These are phyloP conservation scores for Augochlora pura DNA, from an alignment of 1,140 invertebrate species.

Conservation along the genomic window DNA sequence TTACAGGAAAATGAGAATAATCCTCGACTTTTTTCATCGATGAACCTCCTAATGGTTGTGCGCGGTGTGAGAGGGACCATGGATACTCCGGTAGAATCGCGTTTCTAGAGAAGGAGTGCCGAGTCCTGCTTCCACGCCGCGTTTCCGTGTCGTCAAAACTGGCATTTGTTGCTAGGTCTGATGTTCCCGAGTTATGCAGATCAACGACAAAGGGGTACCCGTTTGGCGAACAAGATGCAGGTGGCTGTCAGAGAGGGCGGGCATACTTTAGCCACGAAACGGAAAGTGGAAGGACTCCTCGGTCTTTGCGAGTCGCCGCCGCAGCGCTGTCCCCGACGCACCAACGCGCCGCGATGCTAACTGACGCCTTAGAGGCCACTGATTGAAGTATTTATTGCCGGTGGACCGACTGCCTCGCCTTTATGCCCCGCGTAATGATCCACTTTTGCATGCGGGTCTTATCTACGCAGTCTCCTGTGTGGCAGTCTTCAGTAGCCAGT, in stretches of 20 bases:
- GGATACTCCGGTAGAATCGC: no score
- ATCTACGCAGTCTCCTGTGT: conserved; percentile 50
- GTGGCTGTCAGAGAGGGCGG: conserved; percentile 75
- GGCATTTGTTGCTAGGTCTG: conserved; percentile 17
- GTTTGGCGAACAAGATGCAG: conserved; percentile 67
- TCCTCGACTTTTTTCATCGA: no score
- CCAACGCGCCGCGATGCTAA: conserved; percentile 72
- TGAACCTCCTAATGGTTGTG: no score
- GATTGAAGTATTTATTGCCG: conserved; percentile 80
- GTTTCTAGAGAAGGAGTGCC: no score
- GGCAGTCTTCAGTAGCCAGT: conserved; percentile 24
- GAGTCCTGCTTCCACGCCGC: background rate
- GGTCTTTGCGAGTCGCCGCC: conserved; percentile 74
- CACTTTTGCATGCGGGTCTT: conserved; percentile 71
- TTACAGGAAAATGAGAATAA: no score
- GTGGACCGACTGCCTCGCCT: conserved; percentile 33
- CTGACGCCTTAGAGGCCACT: conserved; percentile 78
- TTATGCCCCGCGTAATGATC: conserved; percentile 73
- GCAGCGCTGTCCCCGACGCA: conserved; percentile 62
- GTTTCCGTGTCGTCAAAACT: conserved; percentile 47
- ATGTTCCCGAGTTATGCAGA: conserved; percentile 59
- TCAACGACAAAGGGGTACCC: conserved; percentile 50
- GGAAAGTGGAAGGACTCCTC: conserved; percentile 66
- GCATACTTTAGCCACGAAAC: conserved; percentile 71
- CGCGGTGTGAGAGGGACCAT: no score